A percentile compares a stretch with the other conserved stretches of the same genome.
These are phyloP conservation scores for Jaculus jaculus DNA, from an alignment of 2,113 vertebrate species.

Conservation along the genomic window DNA sequence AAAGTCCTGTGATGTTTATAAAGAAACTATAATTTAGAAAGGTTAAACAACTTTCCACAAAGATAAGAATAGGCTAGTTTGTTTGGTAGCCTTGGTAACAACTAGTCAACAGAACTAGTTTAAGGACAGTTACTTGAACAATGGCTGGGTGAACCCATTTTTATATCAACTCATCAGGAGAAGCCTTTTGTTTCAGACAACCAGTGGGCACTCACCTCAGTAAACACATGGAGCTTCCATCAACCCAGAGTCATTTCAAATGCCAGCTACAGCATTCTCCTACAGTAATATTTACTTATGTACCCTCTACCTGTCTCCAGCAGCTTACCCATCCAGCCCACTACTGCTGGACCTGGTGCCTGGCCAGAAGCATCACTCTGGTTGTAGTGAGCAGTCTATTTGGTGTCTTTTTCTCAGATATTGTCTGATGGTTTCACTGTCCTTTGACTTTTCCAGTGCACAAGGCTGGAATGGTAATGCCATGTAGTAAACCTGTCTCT, in stretches of 20 bases:
- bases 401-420: background rate
- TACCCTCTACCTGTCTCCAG: background rate
- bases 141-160: background rate
- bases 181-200: slow-evolving; percentile 9
- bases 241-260: background rate
- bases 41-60: background rate
- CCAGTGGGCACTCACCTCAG: background rate
- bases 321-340: background rate
- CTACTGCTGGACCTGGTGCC: background rate
- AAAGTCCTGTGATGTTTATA: slow-evolving; percentile 14
- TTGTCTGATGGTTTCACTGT: background rate
- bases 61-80: background rate
- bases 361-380: background rate
- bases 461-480: background rate
- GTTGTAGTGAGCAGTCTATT: background rate
- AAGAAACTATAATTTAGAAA: slow-evolving; percentile 5
- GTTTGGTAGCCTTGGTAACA: background rate
- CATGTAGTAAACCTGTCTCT: background rate
- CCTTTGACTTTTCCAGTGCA: background rate
- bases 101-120: background rate
- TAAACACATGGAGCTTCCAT: background rate
- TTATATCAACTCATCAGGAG: background rate
- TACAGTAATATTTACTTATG: background rate
- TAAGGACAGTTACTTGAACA: background rate
- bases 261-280: background rate